Evolutionary conservation across 2,797 vertebrate genomes (phyloP), one percentile per base, ranked within the genome.

Genomic region (Sebastes hubbsi): DNA sequence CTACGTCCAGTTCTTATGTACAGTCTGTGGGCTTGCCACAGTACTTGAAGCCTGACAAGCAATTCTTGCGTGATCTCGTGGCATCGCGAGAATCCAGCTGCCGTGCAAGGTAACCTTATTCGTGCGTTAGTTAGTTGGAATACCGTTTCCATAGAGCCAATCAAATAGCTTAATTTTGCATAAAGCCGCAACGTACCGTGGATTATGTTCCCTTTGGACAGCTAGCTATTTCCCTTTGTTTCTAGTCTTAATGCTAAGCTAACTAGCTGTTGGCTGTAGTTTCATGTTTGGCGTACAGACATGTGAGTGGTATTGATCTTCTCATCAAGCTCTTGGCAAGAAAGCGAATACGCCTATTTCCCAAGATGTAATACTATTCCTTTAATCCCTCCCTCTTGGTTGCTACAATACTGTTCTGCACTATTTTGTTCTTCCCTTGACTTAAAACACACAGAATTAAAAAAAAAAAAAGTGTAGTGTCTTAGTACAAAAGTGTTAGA

Each of bases 321-420:
- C 30, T 62, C 6, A 12, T 69, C 55, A 1, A 38, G 46, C 49
- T 79, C 16, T 62, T 12, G 14, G 42, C 13, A 63, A 72, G 59
- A 52, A 34, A 63, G 4, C 6, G 6, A 34, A 71, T 16, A 22
- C n/a, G 6, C 9, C 1, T 2, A 27, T 67, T 67, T 60, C 55
- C 49, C 62, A 65, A 81, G 65, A 77, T 88, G 75, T 88, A 52
- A 64, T 67, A 75, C 62, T 52, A 1, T 61, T 81, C 65, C 69
- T 87, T 78, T 20, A 79, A 24, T 46, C 49, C 60, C 46, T 76
- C 32, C 36, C 68, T 85, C 27, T 83, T 54, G 54, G 27, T 65
- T 80, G 11, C 61, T 78, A 49, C 11, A 72, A 27, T 70, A 34
- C 67, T 83, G 13, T 72, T 76, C 22, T 82, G 22, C 72, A 79